phyloP scores from a whole-genome alignment of 2,888 invertebrate genomes.

The Pristionchus mayeri region DNA sequence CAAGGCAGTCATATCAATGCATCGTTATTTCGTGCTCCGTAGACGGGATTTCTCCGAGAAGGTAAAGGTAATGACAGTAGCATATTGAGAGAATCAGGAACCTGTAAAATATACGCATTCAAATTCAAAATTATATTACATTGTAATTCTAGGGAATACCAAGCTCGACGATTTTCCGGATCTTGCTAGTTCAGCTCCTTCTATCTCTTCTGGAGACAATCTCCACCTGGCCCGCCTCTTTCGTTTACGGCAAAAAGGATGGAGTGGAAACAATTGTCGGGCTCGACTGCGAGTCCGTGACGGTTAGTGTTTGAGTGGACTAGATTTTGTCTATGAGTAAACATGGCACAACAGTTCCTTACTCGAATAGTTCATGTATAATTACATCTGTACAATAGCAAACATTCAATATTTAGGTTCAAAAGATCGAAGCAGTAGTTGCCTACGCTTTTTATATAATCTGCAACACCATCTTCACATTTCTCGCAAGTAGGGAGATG shows the following conservation, averaged over 20 bases:
- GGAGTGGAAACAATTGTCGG: not conserved
- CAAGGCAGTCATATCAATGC: not conserved
- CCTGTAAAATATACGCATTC: not conserved
- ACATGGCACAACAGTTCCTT: too few relatives aligned
- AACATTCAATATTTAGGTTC: not conserved
- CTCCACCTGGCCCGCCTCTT: not conserved
- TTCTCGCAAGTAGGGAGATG: not conserved
- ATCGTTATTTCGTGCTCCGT: not conserved
- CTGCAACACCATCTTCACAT: not conserved
- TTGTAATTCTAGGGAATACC: not conserved
- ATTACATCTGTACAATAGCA: not conserved
- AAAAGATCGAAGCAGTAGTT: not conserved
- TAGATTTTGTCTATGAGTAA: too few relatives aligned
- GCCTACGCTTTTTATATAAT: not conserved
- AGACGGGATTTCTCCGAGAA: not conserved
- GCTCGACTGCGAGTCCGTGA: too few relatives aligned
- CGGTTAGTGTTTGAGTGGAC: too few relatives aligned
- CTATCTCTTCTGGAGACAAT: not conserved
- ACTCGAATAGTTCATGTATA: not conserved
- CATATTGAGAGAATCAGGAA: too few relatives aligned
- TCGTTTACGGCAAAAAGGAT: too few relatives aligned
- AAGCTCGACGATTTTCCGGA: not conserved
- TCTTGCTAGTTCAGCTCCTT: not conserved
- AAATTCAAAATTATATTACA: not conserved
- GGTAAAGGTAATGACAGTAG: too few relatives aligned